Evolutionary conservation across 2,797 vertebrate genomes (phyloP), one percentile per base, ranked within the genome.

Genomic region (Poeciliopsis infans): DNA sequence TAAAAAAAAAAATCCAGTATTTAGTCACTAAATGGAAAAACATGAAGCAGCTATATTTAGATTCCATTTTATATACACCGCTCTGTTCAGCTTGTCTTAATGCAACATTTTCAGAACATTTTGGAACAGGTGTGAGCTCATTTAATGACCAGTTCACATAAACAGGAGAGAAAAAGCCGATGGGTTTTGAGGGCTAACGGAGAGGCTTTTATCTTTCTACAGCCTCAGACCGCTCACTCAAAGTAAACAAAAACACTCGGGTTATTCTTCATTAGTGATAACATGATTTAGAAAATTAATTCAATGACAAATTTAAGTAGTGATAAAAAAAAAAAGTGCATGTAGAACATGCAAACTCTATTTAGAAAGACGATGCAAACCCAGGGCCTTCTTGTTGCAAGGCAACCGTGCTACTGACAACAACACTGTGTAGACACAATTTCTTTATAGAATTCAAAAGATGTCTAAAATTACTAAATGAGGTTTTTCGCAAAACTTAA

Each of bases 71-170:
- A 75, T 57, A 57, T 16, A 23, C 64, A 12, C 33, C 1, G 33
- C 18, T 39, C 33, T 39, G 61, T 39, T 66, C 7, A 41, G 36
- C 23, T 66, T 41, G 20, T 66, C 51, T 61, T 28, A 77, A 59
- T 49, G 70, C 75, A 45, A 78, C 43, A 74, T 59, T 72, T 23
- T 49, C 45, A 81, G 82, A 69, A 79, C 57, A 64, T 70, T 46
- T 71, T 75, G 83, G 81, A 79, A 88, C 78, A 73, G 77, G 80
- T 68, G 79, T 72, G 66, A 33, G 74, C 71, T 82, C 46, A 71
- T 77, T 61, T 76, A 25, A 4, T 13, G 10, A 69, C 23, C 25
- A 78, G 79, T 89, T 79, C 77, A 77, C 77, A 66, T 31, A 70
- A 18, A 68, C 36, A 45, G 61, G n/a, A 49, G 55, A 79, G 25